Evolutionary conservation across 2,797 vertebrate genomes (phyloP).

Genomic region (Manis javanica): DNA sequence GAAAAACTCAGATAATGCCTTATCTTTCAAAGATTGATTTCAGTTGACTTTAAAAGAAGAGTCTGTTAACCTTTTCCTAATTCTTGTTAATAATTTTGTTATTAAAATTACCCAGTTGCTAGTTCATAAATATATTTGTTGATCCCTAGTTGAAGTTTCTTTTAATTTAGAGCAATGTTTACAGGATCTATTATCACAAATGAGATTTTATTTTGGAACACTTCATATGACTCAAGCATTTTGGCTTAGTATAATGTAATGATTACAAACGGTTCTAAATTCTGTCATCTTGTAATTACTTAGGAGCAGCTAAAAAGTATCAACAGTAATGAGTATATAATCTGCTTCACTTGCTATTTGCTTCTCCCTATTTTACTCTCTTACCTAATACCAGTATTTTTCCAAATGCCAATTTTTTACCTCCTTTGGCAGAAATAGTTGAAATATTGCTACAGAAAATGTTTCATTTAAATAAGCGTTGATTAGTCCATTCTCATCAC

Average conservation of each 20-base stretch:
- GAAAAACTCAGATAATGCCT: background rate
- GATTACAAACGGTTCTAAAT: background rate
- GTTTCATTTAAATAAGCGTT: background rate
- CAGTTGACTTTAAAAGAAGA: background rate
- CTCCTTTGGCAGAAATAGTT: background rate
- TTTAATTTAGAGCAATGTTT: slow-evolving; percentile 9
- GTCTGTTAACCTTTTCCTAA: background rate
- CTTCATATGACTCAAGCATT: background rate
- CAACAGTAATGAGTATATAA: background rate
- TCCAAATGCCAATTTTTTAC: background rate
- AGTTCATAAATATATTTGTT: background rate
- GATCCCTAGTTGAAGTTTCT: background rate
- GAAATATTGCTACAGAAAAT: slow-evolving; percentile 4
- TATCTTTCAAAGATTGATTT: background rate
- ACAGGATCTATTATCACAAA: background rate
- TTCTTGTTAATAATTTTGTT: background rate
- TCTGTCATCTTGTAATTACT: background rate
- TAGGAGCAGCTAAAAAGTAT: background rate
- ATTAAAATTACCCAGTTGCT: background rate
- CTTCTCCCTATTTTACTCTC: background rate
- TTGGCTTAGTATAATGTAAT: background rate
- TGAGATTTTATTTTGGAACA: background rate
- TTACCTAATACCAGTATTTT: background rate
- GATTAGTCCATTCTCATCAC: background rate
- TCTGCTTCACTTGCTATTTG: background rate